Evolutionary conservation across 2,888 invertebrate genomes (phyloP).

Genomic region (Tinea trinotella): DNA sequence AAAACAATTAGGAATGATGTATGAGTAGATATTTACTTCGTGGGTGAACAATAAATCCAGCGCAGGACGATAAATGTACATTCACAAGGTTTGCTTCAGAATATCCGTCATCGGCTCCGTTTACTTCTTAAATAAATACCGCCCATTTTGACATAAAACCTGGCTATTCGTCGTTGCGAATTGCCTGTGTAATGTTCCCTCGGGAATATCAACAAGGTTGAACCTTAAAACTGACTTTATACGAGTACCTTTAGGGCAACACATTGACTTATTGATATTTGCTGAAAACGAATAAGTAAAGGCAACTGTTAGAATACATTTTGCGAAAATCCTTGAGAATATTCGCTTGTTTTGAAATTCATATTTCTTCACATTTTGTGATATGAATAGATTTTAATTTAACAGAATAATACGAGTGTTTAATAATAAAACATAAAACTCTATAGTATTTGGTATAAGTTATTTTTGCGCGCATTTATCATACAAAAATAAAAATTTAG

Average conservation of each 20-base stretch:
- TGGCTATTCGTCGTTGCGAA: constrained; percentile 33
- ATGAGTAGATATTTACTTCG: background rate
- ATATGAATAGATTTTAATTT: too few relatives aligned
- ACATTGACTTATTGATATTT: constrained; percentile 18
- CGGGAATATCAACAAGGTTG: constrained; percentile 20
- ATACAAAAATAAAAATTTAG: too few relatives aligned
- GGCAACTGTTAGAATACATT: constrained; percentile 16
- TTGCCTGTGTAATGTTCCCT: constrained; percentile 24
- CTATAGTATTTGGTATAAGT: too few relatives aligned
- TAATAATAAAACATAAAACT: too few relatives aligned
- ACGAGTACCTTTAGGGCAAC: constrained; percentile 8
- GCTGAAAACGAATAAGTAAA: constrained; percentile 9
- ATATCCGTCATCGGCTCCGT: constrained; percentile 38
- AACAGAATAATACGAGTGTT: too few relatives aligned
- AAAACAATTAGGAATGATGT: background rate
- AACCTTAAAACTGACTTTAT: constrained; percentile 11
- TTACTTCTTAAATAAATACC: constrained; percentile 41
- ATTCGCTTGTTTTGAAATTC: constrained; percentile 8
- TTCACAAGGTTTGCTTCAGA: constrained; percentile 41
- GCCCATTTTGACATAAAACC: constrained; percentile 36
- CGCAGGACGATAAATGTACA: constrained; percentile 35
- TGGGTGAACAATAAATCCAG: constrained; percentile 24
- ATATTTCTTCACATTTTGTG: constrained; percentile 1
- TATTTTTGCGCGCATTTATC: too few relatives aligned
- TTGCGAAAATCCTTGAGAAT: constrained; percentile 18